Evolutionary conservation across 2,888 invertebrate genomes (phyloP), one percentile per base, ranked within the genome.

Genomic region (Crocallis elinguaria): DNA sequence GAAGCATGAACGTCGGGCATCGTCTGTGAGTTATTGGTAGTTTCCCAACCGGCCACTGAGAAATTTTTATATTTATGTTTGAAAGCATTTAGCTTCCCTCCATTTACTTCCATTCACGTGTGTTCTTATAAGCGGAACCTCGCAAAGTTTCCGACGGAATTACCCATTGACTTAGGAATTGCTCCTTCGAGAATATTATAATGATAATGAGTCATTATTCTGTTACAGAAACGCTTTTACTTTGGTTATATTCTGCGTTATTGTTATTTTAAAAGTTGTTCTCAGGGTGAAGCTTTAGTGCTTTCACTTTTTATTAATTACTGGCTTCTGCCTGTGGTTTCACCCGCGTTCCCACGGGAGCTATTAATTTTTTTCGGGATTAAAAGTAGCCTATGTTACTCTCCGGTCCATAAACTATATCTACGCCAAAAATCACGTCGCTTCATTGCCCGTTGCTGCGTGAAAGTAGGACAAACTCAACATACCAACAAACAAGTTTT

Each of bases 21-120:
- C 36, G 41, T 35, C 49, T 29, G 43, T 60, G 56, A 64, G 57
- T 59, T 62, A 64, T 64, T 52, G 43, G 37, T 58, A 60, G 58
- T 60, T 65, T 49, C 41, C 23, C 45, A 32, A 32, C 49, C 35
- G 49, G 39, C 27, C 44, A 39, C 30, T 39, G 50, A 12, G 50
- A 57, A 60, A 60, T 38, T 61, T 56, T 61, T 58, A 57, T 58
- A 57, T 59, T 50, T 64, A 56, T 56, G 53, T 56, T 54, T 54
- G 27, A 50, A 49, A 44, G 48, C 38, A 41, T 49, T 52, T 43
- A 43, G 50, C 46, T 48, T 42, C 48, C 36, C 36, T 35, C 50
- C 41, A 41, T 58, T 30, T 32, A 36, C 25, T 27, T 49, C 38
- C 29, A 37, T 30, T 51, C 42, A 30, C 37, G 42, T 56, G 44